phyloP scores from a whole-genome alignment of 2,797 vertebrate species.

The Rhinophrynus dorsalis region DNA sequence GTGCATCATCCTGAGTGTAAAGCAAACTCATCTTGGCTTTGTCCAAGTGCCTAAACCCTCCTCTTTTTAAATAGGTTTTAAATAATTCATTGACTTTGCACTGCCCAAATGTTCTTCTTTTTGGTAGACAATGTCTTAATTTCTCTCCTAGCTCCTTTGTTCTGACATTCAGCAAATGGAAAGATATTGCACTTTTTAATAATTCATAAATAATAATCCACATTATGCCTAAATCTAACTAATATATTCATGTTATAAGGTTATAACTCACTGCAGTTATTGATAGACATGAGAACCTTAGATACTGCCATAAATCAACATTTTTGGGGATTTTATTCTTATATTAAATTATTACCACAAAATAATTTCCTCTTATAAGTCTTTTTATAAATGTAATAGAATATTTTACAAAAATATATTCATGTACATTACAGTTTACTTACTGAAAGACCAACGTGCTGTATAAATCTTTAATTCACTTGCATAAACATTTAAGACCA shows the following conservation, averaged over 20 bases:
- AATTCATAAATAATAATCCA: conserved; percentile 60
- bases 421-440: no score
- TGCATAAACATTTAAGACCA: no score
- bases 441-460: no score
- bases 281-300: conserved; percentile 3
- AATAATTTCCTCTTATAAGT: no score
- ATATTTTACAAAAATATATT: background rate
- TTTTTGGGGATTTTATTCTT: no score
- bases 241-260: conserved; percentile 50
- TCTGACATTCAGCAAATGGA: conserved; percentile 74
- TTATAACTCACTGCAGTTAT: no score
- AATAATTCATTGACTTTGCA: conserved; percentile 79
- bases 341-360: no score
- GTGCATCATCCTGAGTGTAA: no score
- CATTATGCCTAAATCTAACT: conserved; percentile 53
- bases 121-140: conserved; percentile 69
- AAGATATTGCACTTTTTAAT: conserved; percentile 57
- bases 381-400: background rate
- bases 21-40: conserved; percentile 48
- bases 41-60: conserved; percentile 65
- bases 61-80: conserved; percentile 71
- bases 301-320: no score
- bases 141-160: conserved; percentile 68
- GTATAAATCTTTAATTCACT: no score
- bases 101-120: conserved; percentile 74